These are phyloP conservation scores for Apus apus DNA, from an alignment of 2,113 vertebrate species.

Conservation along the genomic window DNA sequence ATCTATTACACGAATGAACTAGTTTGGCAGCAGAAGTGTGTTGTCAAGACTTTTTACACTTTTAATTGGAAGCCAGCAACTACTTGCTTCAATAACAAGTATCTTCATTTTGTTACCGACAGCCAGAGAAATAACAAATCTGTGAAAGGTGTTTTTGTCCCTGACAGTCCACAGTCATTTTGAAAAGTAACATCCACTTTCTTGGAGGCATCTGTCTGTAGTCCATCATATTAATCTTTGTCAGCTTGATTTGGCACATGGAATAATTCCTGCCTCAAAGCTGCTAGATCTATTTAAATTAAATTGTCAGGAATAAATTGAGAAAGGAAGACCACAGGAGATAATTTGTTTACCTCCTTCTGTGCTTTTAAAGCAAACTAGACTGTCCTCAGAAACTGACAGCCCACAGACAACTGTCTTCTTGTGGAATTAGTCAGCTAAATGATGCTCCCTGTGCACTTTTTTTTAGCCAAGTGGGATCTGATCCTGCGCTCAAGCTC, in stretches of 20 bases:
- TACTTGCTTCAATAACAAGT: background rate
- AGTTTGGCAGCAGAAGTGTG: background rate
- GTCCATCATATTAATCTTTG: background rate
- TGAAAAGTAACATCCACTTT: background rate
- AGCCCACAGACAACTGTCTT: background rate
- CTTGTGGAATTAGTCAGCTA: background rate
- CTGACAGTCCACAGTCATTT: background rate
- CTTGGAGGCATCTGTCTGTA: background rate
- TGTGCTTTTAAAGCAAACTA: background rate
- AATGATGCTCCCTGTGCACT: background rate
- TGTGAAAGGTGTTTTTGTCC: background rate
- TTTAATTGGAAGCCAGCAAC: background rate
- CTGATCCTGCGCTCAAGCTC: background rate
- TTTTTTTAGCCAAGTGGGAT: background rate
- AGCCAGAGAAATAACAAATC: slow-evolving; percentile 17
- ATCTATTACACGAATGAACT: background rate
- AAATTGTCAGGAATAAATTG: slow-evolving; percentile 27
- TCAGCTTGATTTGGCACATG: background rate
- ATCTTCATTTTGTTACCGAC: background rate
- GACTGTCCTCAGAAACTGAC: background rate
- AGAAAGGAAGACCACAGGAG: background rate
- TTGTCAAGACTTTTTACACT: background rate
- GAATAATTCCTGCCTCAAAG: slow-evolving; percentile 3
- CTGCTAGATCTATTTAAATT: slow-evolving; percentile 38
- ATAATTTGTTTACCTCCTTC: background rate